Conservation (phyloP, 2,797 vertebrate genomes). For the Heteromormyrus szaboi region DNA sequence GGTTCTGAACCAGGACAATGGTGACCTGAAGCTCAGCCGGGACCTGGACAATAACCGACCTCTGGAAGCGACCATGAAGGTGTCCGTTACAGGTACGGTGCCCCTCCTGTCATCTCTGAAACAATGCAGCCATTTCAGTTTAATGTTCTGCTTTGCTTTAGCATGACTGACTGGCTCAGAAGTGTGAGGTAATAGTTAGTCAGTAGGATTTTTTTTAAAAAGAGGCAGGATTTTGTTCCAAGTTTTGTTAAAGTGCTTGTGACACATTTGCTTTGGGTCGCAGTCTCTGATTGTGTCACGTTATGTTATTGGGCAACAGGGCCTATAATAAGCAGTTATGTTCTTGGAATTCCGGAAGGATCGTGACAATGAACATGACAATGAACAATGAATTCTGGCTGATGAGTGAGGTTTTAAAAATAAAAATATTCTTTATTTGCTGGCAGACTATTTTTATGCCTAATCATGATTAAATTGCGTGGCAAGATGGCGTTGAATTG, state of each 20-base stretch:
- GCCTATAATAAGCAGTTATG: neutral
- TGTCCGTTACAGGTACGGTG: conserved; percentile 86
- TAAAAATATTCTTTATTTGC: neutral
- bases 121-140: neutral
- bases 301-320: neutral
- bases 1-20: conserved; percentile 77
- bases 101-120: neutral
- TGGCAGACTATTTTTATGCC: neutral
- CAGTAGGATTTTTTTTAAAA: neutral
- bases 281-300: neutral
- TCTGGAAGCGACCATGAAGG: conserved; percentile 86
- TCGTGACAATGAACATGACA: neutral
- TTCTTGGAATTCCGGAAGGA: neutral
- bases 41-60: conserved; percentile 90
- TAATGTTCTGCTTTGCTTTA: neutral
- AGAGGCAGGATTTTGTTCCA: neutral
- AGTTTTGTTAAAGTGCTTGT: neutral
- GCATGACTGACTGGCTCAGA: neutral
- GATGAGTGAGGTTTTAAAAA: neutral
- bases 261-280: neutral
- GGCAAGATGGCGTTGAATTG: neutral
- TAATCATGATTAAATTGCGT: neutral
- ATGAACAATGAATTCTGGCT: neutral
- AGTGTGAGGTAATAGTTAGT: neutral
- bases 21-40: conserved; percentile 83